Evolutionary conservation across 2,888 invertebrate genomes (phyloP).

Genomic region (Nowickia ferox): DNA sequence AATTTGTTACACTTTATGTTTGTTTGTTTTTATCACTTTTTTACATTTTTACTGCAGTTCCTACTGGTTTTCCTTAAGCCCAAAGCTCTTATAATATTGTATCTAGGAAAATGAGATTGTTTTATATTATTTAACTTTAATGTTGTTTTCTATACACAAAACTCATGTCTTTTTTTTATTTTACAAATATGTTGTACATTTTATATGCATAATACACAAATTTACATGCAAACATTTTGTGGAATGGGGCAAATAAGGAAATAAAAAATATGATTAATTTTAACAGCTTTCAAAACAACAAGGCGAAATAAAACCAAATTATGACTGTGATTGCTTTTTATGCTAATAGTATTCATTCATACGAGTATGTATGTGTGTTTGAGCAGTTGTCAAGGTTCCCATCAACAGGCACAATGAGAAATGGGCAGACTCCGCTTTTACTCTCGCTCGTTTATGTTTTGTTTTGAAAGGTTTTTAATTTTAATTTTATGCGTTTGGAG

Average conservation of each 20-base stretch:
- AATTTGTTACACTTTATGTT: neutral
- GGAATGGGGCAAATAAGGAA: neutral
- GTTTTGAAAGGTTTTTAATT: too few relatives aligned
- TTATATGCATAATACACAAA: neutral
- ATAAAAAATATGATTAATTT: slow-evolving; percentile 25
- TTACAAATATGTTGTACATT: neutral
- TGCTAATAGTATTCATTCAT: slow-evolving; percentile 5
- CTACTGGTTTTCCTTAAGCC: neutral
- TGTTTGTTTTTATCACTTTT: neutral
- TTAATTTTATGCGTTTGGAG: too few relatives aligned
- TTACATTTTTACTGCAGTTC: neutral
- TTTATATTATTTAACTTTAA: neutral
- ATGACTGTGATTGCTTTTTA: slow-evolving; percentile 1
- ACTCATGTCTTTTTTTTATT: neutral
- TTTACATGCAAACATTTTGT: neutral
- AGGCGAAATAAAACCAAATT: neutral
- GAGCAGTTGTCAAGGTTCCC: neutral
- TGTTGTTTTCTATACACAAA: slow-evolving; percentile 6
- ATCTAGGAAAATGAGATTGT: neutral
- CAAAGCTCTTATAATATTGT: neutral
- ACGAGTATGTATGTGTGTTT: neutral
- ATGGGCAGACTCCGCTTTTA: neutral
- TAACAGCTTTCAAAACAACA: slow-evolving; percentile 12
- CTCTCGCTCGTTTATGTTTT: too few relatives aligned
- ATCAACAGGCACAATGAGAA: neutral